Conservation (phyloP, 2,888 invertebrate genomes). For the Graphium colonna region DNA sequence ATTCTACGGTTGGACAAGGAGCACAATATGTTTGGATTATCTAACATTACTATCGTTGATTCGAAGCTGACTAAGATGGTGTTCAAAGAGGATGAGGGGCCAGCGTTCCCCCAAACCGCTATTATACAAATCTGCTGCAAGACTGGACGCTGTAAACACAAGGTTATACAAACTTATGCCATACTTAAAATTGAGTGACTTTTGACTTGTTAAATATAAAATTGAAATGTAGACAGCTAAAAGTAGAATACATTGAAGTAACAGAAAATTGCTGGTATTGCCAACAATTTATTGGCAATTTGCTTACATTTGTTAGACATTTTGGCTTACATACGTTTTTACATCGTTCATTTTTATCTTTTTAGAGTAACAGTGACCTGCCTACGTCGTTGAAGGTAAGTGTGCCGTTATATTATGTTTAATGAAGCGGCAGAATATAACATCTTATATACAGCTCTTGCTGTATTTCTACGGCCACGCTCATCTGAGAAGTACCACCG, state of each 20-base stretch:
- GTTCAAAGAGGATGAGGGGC: slow-evolving; percentile 49
- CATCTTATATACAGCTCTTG: too few relatives aligned
- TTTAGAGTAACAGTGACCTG: slow-evolving; percentile 63
- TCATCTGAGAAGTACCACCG: too few relatives aligned
- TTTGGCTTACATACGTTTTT: neutral
- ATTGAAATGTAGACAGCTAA: neutral
- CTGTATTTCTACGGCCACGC: too few relatives aligned
- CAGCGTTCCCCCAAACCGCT: slow-evolving; percentile 67
- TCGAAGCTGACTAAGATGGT: slow-evolving; percentile 44
- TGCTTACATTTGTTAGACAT: neutral
- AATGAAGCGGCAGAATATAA: too few relatives aligned
- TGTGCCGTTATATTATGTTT: too few relatives aligned
- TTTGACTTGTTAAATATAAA: neutral
- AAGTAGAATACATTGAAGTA: neutral
- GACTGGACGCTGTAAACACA: slow-evolving; percentile 49
- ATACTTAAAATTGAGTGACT: neutral
- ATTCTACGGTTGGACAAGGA: slow-evolving; percentile 65
- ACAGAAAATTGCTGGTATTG: neutral
- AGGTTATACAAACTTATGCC: slow-evolving; percentile 35
- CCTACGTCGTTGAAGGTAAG: slow-evolving; percentile 59
- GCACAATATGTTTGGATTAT: slow-evolving; percentile 68
- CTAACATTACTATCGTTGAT: slow-evolving; percentile 58
- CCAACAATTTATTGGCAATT: neutral
- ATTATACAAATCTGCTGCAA: slow-evolving; percentile 64
- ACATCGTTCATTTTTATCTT: slow-evolving; percentile 29